Evolutionary conservation across 2,888 invertebrate genomes (phyloP).

Genomic region (Strigamia maritima): DNA sequence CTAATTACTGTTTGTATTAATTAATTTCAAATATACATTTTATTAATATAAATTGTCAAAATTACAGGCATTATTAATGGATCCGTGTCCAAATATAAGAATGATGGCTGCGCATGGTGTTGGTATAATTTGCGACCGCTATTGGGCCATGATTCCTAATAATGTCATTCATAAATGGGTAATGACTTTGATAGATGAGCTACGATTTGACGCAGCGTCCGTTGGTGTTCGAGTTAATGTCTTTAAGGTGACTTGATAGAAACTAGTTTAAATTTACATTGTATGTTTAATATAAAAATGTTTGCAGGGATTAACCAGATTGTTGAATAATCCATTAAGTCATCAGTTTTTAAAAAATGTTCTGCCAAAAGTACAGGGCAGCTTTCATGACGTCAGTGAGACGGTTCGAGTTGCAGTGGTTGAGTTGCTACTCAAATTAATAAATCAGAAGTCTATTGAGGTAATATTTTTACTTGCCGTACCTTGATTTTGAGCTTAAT

Average conservation of each 20-base stretch:
- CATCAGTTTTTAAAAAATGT: not conserved
- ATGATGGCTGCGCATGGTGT: not conserved
- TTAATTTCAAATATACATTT: not conserved
- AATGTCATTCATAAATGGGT: not conserved
- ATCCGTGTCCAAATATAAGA: not conserved
- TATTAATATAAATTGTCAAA: not conserved
- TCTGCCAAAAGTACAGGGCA: not conserved
- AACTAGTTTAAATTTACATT: not conserved
- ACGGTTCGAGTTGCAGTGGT: conserved; percentile 12
- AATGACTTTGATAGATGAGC: not conserved
- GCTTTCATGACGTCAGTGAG: conserved; percentile 2
- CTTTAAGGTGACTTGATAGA: not conserved
- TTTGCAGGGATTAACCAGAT: not conserved
- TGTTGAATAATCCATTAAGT: conserved; percentile 7
- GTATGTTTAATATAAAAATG: not conserved
- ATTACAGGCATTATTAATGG: not conserved
- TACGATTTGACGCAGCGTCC: not conserved
- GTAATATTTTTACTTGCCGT: not conserved
- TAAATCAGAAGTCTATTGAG: not conserved
- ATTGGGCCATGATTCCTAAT: not conserved
- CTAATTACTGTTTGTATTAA: not conserved
- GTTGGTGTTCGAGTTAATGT: not conserved
- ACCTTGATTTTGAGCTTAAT: not conserved
- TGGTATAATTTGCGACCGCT: not conserved
- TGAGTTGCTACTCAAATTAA: conserved; percentile 22